Evolutionary conservation across 2,888 invertebrate genomes (phyloP), one percentile per base, ranked within the genome.

Genomic region (Stomorhina lunata): DNA sequence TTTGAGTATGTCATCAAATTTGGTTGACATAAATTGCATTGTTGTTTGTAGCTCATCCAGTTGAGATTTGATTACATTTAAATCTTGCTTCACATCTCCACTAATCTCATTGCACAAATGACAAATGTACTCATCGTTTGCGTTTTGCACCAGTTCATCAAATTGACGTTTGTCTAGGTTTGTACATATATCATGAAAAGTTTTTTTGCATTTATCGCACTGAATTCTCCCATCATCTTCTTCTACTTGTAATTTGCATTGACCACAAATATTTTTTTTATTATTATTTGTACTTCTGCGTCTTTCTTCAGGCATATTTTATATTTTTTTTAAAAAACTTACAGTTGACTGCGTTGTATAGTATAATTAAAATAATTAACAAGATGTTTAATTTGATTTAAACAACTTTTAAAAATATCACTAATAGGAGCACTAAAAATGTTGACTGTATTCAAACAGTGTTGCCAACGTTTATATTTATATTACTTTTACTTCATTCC

Each of bases 1-100:
- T 22, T 59, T 59, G 1, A 72, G 10, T n/a, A 72, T 61, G 27
- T 50, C 34, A 40, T 72, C 72, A 61, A 45, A 72, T 6, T 53
- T 9, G 25, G 9, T 53, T 6, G 27, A 53, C 27, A 53, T 27
- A 53, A 53, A n/a, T 1, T 27, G 4, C 12, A 53, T 53, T 27
- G 53, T 25, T 50, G 20, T 34, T 22, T 66, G 66, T n/a, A n/a
- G n/a, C n/a, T n/a, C n/a, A n/a, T n/a, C 43, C 9, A 43, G 43
- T 15, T 43, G 43, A 1, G 43, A n/a, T 43, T 43, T 43, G 15
- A 43, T 43, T 43, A n/a, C 43, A 43, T 43, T 43, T 43, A 43
- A 43, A n/a, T 43, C 6, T 10, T 43, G 43, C n/a, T 43, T 43
- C 5, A 43, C 15, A n/a, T 43, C 43, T 43, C 43, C 43, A 43